These are phyloP conservation scores for Aspidapion aeneum DNA, from an alignment of 2,888 invertebrate species.

Conservation along the genomic window DNA sequence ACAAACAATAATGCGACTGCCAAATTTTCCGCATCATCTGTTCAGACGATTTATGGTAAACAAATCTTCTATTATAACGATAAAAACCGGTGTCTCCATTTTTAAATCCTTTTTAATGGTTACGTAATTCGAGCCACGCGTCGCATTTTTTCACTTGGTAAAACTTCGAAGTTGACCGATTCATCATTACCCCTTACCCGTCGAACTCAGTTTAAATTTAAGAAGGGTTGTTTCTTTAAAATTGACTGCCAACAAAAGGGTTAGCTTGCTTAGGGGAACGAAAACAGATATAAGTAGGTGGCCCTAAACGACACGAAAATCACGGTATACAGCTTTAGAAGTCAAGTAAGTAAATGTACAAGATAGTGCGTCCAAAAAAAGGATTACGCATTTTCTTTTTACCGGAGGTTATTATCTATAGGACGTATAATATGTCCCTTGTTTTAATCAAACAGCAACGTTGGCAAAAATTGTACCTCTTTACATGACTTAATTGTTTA, in stretches of 20 bases:
- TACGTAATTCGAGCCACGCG: slow-evolving; percentile 43
- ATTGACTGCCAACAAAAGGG: background rate
- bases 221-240: background rate
- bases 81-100: slow-evolving; percentile 37
- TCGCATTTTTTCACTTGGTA: slow-evolving; percentile 17
- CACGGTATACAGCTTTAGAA: no score
- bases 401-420: no score
- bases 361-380: no score
- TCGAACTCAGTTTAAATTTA: background rate
- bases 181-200: background rate
- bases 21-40: slow-evolving; percentile 2
- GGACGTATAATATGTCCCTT: no score
- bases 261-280: no score
- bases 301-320: no score
- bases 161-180: background rate
- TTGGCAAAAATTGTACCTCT: no score
- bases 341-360: no score
- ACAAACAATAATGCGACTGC: background rate
- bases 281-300: no score
- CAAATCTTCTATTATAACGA: background rate
- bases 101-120: slow-evolving; percentile 37
- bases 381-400: no score
- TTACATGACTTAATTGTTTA: no score
- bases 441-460: no score
- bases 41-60: slow-evolving; percentile 1